Base-by-base conservation (phyloP, 2,888 invertebrate genomes). In the Diachrysia chrysitis region DNA sequence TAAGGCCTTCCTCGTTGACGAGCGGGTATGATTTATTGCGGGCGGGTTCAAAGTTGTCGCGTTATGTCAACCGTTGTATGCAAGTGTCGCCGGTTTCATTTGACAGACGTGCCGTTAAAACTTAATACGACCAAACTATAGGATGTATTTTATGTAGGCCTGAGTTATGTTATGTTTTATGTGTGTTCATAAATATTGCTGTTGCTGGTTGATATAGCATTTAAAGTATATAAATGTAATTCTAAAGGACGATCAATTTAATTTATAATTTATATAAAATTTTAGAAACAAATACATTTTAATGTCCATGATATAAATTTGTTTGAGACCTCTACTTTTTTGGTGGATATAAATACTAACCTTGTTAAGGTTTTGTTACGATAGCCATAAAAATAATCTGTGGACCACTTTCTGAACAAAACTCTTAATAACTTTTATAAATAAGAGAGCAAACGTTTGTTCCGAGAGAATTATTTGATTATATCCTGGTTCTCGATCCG, bases 61-160 rank as follows among this genome's bases (percentile, higher is more conserved):
- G 61, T 74, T 70, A 69, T 58, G 65, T 78, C 75, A 73, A 63
- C 70, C 74, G 76, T 66, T 70, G 75, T 78, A 74, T 74, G 75
- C 75, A 78, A 73, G 78, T 71, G 74, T 78, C 69, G 61, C 59
- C 78, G 55, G 64, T 69, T 59, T 62, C 61, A 73, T 73, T 73
- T 64, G 78, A 73, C 74, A 55, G 64, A 68, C 64, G 74, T 73
- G 58, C 29, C 23, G 48, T 64, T 58, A 58, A 56, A 63, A 56
- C 46, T 23, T 35, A 51, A 46, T 16, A 21, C 37, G 16, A 37
- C 16, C 37, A 42, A 42, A 42, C 42, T 42, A 42, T 7, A 42
- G n/a, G 16, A 5, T 42, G n/a, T 42, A 42, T 42, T 42, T n/a
- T n/a, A 42, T 42, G n/a, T 42, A 42, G n/a, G 42, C 5, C 6